A percentile compares a stretch with the other conserved stretches of the same genome.
Evolutionary conservation across 2,113 vertebrate genomes (phyloP).

Genomic region (Rhadina sibilatrix): DNA sequence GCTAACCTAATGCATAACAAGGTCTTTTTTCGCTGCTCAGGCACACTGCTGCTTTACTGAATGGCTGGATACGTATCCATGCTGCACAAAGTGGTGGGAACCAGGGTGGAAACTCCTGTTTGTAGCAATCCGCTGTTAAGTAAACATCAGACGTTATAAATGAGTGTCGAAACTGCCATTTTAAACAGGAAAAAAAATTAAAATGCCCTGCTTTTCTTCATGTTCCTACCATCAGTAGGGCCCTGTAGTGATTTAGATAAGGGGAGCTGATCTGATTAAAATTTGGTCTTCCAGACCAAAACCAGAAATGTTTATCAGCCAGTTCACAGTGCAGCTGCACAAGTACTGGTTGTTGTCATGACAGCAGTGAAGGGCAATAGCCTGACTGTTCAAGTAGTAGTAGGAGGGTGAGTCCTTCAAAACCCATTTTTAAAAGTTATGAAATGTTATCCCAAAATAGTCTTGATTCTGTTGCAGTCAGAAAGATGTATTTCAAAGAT

Average conservation of each 20-base stretch:
- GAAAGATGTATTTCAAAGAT: background rate
- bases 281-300: background rate
- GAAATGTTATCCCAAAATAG: background rate
- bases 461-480: background rate
- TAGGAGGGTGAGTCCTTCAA: background rate
- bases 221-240: background rate
- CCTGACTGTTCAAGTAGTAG: background rate
- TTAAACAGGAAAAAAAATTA: background rate
- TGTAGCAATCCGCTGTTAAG: rapidly evolving
- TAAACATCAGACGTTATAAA: background rate
- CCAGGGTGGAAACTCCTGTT: background rate
- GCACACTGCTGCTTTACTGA: background rate
- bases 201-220: background rate
- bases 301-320: background rate
- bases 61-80: background rate
- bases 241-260: background rate
- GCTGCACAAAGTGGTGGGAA: background rate
- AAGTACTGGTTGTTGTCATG: background rate
- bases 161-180: background rate
- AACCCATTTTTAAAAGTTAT: background rate
- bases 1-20: background rate
- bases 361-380: background rate
- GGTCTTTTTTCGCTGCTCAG: background rate
- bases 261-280: background rate
- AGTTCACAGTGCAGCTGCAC: background rate